Percentiles rank a stretch among this genome's conserved stretches.
phyloP scores from a whole-genome alignment of 2,888 invertebrate species.

The Tetragnatha montana region DNA sequence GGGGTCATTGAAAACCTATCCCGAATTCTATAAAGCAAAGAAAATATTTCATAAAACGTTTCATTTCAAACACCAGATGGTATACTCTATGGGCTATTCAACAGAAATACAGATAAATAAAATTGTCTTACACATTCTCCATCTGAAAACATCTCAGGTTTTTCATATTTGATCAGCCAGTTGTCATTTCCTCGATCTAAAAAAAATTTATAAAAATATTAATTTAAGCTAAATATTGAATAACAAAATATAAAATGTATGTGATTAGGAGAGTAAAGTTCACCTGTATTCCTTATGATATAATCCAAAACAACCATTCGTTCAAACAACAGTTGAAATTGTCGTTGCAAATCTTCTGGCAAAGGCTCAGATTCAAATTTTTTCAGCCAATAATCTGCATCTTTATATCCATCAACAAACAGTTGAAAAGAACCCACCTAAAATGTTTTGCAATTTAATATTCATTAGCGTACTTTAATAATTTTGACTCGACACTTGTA shows the following conservation, averaged over 20 bases:
- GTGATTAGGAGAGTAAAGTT: background rate
- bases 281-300: slow-evolving; percentile 36
- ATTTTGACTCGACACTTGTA: too few relatives aligned
- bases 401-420: slow-evolving; percentile 97
- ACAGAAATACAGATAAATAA: background rate
- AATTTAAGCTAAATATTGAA: background rate
- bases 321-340: slow-evolving; percentile 33
- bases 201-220: background rate
- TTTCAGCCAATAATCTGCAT: slow-evolving; percentile 97
- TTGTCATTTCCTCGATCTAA: slow-evolving; percentile 98
- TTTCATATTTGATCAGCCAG: slow-evolving; percentile 97
- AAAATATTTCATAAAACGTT: too few relatives aligned
- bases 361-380: slow-evolving; percentile 94
- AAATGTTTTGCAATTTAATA: background rate
- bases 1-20: too few relatives aligned
- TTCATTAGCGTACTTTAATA: too few relatives aligned
- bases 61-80: too few relatives aligned
- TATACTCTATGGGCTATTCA: too few relatives aligned
- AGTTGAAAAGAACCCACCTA: slow-evolving; percentile 97
- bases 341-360: slow-evolving; percentile 81
- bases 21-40: too few relatives aligned
- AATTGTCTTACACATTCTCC: slow-evolving; percentile 22
- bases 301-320: slow-evolving; percentile 19
- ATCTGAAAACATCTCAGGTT: slow-evolving; percentile 73
- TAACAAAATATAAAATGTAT: background rate